Evolutionary conservation across 2,797 vertebrate species (phyloP).

Genomic region (Oceanodroma leucorhoa): DNA sequence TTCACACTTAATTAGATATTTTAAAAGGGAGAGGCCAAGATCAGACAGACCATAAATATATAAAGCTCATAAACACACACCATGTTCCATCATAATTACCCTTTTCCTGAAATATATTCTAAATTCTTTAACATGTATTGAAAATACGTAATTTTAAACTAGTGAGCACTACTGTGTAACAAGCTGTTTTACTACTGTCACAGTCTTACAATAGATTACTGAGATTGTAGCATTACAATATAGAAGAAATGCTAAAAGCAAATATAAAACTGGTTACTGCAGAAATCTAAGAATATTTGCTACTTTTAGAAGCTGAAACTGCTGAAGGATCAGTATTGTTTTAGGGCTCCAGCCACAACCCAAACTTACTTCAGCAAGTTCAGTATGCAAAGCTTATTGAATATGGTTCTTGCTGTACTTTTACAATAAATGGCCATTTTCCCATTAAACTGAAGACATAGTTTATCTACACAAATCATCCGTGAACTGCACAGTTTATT

Average conservation of each 20-base stretch:
- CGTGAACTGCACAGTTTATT: neutral
- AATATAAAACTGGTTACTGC: neutral
- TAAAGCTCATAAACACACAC: neutral
- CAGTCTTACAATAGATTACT: neutral
- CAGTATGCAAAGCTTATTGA: neutral
- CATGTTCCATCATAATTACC: neutral
- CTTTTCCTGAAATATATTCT: neutral
- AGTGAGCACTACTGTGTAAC: fast-evolving
- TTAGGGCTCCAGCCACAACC: neutral
- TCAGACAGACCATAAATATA: neutral
- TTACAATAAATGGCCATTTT: neutral
- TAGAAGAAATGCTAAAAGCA: neutral
- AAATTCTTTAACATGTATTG: neutral
- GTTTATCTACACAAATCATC: neutral
- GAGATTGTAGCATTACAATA: neutral
- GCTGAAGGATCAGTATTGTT: neutral
- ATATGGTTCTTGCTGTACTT: neutral
- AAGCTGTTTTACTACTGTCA: neutral
- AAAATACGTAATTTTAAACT: neutral
- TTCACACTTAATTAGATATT: neutral
- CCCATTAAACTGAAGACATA: neutral
- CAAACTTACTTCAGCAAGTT: neutral
- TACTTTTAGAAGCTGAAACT: neutral
- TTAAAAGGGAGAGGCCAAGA: neutral
- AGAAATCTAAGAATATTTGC: neutral